These are phyloP conservation scores for Cloeon dipterum DNA, from an alignment of 2,888 invertebrate genomes.

Conservation along the genomic window DNA sequence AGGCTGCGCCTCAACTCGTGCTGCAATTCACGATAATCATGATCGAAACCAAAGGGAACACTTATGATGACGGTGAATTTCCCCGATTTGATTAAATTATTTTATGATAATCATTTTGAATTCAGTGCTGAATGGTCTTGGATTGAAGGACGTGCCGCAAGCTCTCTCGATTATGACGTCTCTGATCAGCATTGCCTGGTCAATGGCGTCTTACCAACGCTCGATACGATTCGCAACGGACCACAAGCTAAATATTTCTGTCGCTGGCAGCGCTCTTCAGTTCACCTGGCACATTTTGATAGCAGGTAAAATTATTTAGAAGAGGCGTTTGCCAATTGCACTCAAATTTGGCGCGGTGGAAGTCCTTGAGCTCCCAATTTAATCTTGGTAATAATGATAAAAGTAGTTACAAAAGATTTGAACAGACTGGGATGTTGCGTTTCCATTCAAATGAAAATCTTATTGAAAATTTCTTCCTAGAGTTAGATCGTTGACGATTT, in stretches of 20 bases:
- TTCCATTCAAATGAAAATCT: no score
- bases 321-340: neutral
- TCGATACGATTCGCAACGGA: slow-evolving; percentile 54
- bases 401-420: no score
- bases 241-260: slow-evolving; percentile 53
- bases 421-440: no score
- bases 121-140: neutral
- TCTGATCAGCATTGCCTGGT: slow-evolving; percentile 75
- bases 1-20: slow-evolving; percentile 60
- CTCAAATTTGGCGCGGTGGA: no score
- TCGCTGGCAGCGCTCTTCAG: slow-evolving; percentile 46
- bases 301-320: slow-evolving; percentile 32
- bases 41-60: slow-evolving; percentile 9
- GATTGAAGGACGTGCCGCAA: slow-evolving; percentile 20
- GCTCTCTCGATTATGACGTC: slow-evolving; percentile 51
- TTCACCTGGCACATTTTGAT: slow-evolving; percentile 68
- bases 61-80: neutral
- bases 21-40: slow-evolving; percentile 43
- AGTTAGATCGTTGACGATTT: no score
- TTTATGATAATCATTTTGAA: neutral
- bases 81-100: neutral
- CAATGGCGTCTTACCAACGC: slow-evolving; percentile 67
- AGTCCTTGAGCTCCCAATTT: no score
- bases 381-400: no score
- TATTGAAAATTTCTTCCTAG: no score